Conservation (phyloP, 2,888 invertebrate genomes). For the Auanema sp. region DNA sequence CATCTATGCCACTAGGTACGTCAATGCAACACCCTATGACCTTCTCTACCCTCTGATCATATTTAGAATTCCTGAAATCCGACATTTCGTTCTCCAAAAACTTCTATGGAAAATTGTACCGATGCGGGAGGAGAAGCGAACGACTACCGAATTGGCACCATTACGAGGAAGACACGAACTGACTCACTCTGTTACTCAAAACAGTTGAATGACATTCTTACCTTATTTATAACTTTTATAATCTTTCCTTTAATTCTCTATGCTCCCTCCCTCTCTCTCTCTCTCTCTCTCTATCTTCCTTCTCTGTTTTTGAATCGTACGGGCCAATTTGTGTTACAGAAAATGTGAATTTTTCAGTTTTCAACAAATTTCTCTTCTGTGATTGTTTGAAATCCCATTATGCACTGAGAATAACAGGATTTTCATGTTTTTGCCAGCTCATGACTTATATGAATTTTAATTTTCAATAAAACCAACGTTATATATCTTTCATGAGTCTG, state of each 20-base stretch:
- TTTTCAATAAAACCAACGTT: neutral
- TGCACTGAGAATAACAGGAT: constrained; percentile 1
- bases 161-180: constrained; percentile 7
- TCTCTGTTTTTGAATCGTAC: neutral
- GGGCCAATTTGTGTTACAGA: no score
- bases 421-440: neutral
- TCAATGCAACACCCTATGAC: neutral
- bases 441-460: no score
- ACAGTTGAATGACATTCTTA: neutral
- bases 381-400: neutral
- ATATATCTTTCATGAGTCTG: neutral
- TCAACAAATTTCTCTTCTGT: neutral
- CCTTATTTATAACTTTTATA: neutral
- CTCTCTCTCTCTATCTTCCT: constrained; percentile 1
- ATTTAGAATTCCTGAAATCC: constrained; percentile 47
- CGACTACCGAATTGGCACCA: constrained; percentile 18
- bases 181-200: neutral
- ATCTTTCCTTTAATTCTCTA: neutral
- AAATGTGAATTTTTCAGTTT: neutral
- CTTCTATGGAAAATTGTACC: constrained; percentile 34
- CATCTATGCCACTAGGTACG: constrained; percentile 69
- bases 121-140: constrained; percentile 21
- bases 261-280: neutral
- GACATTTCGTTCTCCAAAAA: constrained; percentile 40
- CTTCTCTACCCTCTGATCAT: neutral